phyloP scores from a whole-genome alignment of 2,797 vertebrate genomes.

The Thripadectes ignobilis region DNA sequence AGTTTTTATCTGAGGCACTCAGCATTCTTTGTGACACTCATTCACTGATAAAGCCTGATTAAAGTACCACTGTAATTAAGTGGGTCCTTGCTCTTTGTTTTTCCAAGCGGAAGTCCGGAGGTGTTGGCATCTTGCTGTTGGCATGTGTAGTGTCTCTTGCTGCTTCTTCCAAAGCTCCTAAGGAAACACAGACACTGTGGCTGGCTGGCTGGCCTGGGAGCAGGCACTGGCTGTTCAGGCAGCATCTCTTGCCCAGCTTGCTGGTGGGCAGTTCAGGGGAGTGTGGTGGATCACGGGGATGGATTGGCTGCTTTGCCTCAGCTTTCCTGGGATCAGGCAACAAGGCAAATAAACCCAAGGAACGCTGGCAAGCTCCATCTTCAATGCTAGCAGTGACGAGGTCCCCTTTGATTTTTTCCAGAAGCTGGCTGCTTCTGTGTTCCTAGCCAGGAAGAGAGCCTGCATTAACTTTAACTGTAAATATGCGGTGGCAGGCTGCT shows the following conservation, averaged over 20 bases:
- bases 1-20: background rate
- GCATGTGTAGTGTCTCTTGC: background rate
- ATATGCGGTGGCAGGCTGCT: background rate
- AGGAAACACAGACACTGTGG: background rate
- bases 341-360: conserved; percentile 7
- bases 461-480: background rate
- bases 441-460: background rate
- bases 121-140: background rate
- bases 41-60: conserved; percentile 1
- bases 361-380: conserved; percentile 4
- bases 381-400: background rate
- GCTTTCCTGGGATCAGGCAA: conserved; percentile 3
- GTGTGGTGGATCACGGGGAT: background rate
- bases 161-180: background rate
- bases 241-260: background rate
- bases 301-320: conserved; percentile 27
- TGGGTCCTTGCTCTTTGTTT: background rate
- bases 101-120: background rate
- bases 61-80: background rate
- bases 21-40: background rate
- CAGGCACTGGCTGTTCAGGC: background rate
- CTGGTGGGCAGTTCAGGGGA: conserved; percentile 22
- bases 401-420: conserved; percentile 1
- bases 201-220: background rate
- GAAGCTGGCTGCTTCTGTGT: background rate